A percentile compares a stretch with the other conserved stretches of the same genome.
These are phyloP conservation scores for Periophthalmus modestus DNA, from an alignment of 2,113 vertebrate species.

Conservation along the genomic window DNA sequence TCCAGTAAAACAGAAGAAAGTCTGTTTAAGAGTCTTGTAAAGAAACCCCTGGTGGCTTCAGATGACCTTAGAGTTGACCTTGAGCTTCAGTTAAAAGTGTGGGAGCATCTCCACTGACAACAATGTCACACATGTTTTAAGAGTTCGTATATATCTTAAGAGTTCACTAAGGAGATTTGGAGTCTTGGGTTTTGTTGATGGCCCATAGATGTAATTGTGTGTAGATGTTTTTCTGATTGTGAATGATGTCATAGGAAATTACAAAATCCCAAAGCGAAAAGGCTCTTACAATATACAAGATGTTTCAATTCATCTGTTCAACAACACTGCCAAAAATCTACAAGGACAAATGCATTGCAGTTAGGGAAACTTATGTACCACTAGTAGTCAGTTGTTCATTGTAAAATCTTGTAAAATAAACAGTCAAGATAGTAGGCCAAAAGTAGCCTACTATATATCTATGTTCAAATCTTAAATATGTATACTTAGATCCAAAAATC, in stretches of 20 bases:
- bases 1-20: constrained; percentile 55
- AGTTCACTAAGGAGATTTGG: constrained; percentile 18
- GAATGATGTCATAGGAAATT: constrained; percentile 37
- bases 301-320: constrained; percentile 19
- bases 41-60: constrained; percentile 40
- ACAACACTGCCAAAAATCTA: constrained; percentile 16
- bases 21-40: constrained; percentile 50
- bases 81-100: constrained; percentile 42
- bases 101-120: constrained; percentile 53
- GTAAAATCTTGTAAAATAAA: not conserved
- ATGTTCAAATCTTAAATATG: too few species aligned
- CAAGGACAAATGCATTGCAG: not conserved
- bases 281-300: constrained; percentile 13
- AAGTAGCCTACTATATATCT: too few species aligned
- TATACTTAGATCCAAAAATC: too few species aligned
- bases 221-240: not conserved
- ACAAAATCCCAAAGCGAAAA: constrained; percentile 39
- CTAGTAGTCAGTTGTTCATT: not conserved
- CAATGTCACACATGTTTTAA: constrained; percentile 21
- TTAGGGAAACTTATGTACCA: not conserved
- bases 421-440: not conserved
- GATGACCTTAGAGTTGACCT: constrained; percentile 40
- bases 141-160: not conserved
- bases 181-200: constrained; percentile 38
- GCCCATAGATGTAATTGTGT: not conserved